phyloP scores from a whole-genome alignment of 2,888 invertebrate genomes.

The Cephus sareptanus region DNA sequence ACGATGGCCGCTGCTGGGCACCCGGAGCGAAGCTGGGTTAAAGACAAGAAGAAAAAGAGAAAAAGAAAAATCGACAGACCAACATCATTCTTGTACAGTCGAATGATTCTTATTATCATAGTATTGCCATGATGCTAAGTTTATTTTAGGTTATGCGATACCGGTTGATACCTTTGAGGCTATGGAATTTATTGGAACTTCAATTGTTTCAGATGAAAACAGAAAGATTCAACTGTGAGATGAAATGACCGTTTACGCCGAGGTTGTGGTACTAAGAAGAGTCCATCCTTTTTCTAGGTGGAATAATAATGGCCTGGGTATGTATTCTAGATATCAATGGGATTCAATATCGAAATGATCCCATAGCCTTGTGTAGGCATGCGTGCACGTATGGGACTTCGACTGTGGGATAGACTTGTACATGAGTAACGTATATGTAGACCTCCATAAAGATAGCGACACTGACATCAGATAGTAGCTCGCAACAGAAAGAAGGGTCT shows the following conservation, averaged over 20 bases:
- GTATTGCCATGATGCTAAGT: neutral
- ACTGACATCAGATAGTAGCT: slow-evolving; percentile 37
- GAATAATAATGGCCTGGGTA: neutral
- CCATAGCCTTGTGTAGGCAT: slow-evolving; percentile 44
- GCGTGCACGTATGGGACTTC: slow-evolving; percentile 29
- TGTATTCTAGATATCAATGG: slow-evolving; percentile 11
- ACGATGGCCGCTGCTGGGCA: slow-evolving; percentile 56
- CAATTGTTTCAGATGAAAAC: neutral
- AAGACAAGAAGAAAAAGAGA: slow-evolving; percentile 10
- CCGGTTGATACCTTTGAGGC: neutral
- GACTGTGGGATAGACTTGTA: neutral
- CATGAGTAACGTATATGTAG: neutral
- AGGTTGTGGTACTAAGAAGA: neutral
- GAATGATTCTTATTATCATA: neutral
- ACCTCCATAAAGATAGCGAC: slow-evolving; percentile 52
- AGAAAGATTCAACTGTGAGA: neutral
- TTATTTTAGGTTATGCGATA: neutral
- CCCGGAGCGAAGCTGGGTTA: slow-evolving; percentile 16
- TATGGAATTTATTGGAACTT: neutral
- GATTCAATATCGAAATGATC: slow-evolving; percentile 52
- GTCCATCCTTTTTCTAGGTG: neutral
- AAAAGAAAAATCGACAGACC: slow-evolving; percentile 10
- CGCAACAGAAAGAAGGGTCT: neutral
- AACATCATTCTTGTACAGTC: neutral
- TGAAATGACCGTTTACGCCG: neutral